Percentiles rank a stretch among this genome's conserved stretches.
These are phyloP conservation scores for Crioceris asparagi DNA, from an alignment of 2,888 invertebrate species.

Conservation along the genomic window DNA sequence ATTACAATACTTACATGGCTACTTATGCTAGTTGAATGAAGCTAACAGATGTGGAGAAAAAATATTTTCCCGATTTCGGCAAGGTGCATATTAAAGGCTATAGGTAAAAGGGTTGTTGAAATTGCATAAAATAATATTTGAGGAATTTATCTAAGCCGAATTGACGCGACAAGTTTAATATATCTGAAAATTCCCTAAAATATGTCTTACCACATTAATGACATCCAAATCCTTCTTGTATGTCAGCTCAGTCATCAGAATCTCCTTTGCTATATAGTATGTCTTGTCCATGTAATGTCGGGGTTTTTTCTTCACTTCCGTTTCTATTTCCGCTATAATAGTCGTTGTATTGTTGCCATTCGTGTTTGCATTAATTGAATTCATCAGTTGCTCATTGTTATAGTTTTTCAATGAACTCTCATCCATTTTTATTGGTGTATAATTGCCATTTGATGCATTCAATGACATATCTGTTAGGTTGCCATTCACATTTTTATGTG, in stretches of 20 bases:
- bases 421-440: conserved; percentile 19
- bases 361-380: conserved; percentile 31
- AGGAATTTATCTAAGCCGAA: too few relatives aligned
- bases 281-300: conserved; percentile 45
- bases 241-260: conserved; percentile 91
- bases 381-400: conserved; percentile 33
- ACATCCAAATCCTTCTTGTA: conserved; percentile 92
- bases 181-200: too few relatives aligned
- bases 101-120: too few relatives aligned
- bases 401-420: conserved; percentile 27
- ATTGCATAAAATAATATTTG: too few relatives aligned
- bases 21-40: too few relatives aligned
- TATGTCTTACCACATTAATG: conserved; percentile 68
- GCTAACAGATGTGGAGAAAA: too few relatives aligned
- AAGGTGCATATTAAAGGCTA: too few relatives aligned
- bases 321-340: conserved; percentile 37
- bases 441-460: conserved; percentile 37
- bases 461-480: conserved; percentile 36
- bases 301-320: conserved; percentile 35
- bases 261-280: conserved; percentile 83
- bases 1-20: too few relatives aligned
- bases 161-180: too few relatives aligned
- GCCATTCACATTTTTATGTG: conserved; percentile 35
- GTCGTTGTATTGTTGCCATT: conserved; percentile 28
- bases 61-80: too few relatives aligned